Percentiles rank a stretch among this genome's conserved stretches.
Conservation (phyloP, 2,888 invertebrate genomes). For the Seira sanloemensis region DNA sequence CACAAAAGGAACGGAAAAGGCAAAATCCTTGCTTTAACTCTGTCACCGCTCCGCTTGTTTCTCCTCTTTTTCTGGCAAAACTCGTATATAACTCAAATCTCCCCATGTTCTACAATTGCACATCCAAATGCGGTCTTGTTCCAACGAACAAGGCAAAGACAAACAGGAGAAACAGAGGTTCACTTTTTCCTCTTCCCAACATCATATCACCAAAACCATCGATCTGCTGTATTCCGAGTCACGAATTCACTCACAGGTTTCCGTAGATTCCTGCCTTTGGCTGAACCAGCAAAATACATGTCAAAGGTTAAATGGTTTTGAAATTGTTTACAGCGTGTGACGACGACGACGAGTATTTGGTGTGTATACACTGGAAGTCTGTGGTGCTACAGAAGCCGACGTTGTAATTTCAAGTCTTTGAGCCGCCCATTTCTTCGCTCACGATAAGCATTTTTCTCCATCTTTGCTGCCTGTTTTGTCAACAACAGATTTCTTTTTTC, state of each 20-base stretch:
- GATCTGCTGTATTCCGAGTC: not conserved
- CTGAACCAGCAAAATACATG: not conserved
- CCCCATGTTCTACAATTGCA: not conserved
- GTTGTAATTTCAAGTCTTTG: too few relatives aligned
- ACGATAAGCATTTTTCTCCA: not conserved
- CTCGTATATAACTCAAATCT: not conserved
- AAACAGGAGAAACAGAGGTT: too few relatives aligned
- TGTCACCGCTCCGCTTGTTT: not conserved
- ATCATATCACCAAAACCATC: not conserved
- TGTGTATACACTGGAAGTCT: not conserved
- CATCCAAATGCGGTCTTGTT: conserved; percentile 19
- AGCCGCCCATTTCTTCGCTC: too few relatives aligned
- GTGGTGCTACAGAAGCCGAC: not conserved
- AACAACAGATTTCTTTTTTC: not conserved
- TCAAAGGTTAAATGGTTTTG: not conserved
- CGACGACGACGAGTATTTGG: not conserved
- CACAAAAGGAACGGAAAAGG: too few relatives aligned
- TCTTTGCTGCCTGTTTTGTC: not conserved
- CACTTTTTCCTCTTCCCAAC: not conserved
- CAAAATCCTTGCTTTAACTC: not conserved
- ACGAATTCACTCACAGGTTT: not conserved
- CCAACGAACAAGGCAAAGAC: not conserved
- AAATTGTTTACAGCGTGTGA: too few relatives aligned
- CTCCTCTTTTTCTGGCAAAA: not conserved
- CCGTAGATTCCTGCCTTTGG: not conserved